Evolutionary conservation across 2,797 vertebrate species (phyloP).

Genomic region (Rhyacichthys aspro): DNA sequence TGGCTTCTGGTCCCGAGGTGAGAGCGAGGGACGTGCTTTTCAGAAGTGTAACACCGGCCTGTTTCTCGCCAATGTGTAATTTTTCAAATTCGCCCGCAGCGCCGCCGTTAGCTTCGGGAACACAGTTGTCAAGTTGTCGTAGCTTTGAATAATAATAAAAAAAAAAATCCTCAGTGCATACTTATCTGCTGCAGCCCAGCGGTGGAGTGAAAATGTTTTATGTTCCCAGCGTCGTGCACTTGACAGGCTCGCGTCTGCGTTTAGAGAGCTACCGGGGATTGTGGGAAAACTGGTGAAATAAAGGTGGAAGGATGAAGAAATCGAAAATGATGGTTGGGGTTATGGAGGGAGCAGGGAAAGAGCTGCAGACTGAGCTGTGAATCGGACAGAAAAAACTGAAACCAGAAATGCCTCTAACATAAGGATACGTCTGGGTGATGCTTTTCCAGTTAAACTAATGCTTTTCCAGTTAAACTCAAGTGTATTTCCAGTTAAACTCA

Average conservation of each 20-base stretch:
- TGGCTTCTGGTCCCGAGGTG: conserved; percentile 13
- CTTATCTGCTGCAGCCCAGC: conserved; percentile 43
- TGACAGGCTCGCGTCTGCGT: conserved; percentile 32
- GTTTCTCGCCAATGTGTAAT: conserved; percentile 24
- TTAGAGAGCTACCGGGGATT: conserved; percentile 21
- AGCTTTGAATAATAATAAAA: conserved; percentile 31
- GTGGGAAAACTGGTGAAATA: neutral
- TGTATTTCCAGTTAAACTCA: too few species aligned
- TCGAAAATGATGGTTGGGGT: too few species aligned
- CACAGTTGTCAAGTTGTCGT: conserved; percentile 22
- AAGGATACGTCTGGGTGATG: too few species aligned
- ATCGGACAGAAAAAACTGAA: too few species aligned
- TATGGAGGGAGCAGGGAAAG: too few species aligned
- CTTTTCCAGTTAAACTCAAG: too few species aligned
- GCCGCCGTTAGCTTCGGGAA: conserved; percentile 22
- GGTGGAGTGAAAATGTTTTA: conserved; percentile 37
- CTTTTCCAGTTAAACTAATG: too few species aligned
- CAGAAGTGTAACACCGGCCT: conserved; percentile 7
- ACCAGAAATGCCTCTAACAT: too few species aligned
- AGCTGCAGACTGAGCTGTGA: too few species aligned
- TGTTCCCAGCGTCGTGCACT: conserved; percentile 33
- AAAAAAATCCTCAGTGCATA: conserved; percentile 28
- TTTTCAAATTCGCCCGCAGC: conserved; percentile 23
- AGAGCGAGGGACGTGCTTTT: conserved; percentile 5
- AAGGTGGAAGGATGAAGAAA: too few species aligned